Conservation (phyloP, 2,888 invertebrate species). For the Ornithoptera alexandrae region DNA sequence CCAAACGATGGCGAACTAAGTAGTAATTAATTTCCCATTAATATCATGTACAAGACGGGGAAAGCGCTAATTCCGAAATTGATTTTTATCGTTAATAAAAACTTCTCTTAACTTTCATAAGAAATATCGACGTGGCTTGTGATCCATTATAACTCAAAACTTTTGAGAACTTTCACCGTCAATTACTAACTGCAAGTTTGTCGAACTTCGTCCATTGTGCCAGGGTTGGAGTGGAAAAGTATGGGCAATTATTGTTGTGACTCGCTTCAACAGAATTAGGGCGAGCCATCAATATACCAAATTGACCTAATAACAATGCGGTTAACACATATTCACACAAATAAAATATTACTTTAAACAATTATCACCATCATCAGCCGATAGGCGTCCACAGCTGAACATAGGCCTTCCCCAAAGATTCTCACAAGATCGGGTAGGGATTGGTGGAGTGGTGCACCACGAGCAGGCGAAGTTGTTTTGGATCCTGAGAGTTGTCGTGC, state of each 20-base stretch:
- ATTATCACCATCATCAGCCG: no score
- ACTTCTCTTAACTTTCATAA: slow-evolving; percentile 10
- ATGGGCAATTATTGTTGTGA: slow-evolving; percentile 23
- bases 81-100: slow-evolving; percentile 4
- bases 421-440: no score
- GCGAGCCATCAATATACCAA: slow-evolving; percentile 12
- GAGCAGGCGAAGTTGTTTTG: no score
- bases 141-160: slow-evolving; percentile 22
- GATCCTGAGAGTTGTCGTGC: no score
- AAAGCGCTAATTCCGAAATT: neutral
- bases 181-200: slow-evolving; percentile 24
- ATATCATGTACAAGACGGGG: neutral
- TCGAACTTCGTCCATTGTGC: slow-evolving; percentile 25
- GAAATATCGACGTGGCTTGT: slow-evolving; percentile 23
- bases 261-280: slow-evolving; percentile 8
- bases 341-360: no score
- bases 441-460: no score
- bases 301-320: neutral
- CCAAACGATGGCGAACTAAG: no score
- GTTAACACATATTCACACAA: neutral
- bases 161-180: slow-evolving; percentile 22
- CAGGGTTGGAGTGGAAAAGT: slow-evolving; percentile 22
- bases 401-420: no score
- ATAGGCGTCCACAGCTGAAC: no score
- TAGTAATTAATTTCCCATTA: no score